Evolutionary conservation across 64 coral and sea anemone species (phyloP), one percentile per base, ranked within the genome.

Genomic region (Porites lutea): DNA sequence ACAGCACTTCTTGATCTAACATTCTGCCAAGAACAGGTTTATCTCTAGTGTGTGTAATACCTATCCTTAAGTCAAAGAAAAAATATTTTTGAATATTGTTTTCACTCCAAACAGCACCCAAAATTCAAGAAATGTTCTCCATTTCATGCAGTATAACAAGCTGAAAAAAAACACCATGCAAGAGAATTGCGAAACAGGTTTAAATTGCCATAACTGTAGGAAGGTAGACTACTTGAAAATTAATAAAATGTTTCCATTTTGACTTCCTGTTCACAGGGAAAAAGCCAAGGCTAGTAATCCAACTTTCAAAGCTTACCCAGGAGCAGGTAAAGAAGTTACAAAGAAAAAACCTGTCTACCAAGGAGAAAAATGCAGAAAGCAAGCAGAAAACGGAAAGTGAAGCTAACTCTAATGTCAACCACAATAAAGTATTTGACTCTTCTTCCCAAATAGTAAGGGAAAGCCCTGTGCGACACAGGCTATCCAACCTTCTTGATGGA

Each of bases 401-500:
- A 5, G 18, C 61, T 47, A 7, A 4, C 46, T n/a, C 60, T 48
- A 46, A 13, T 1, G 13, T 49, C 16, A 66, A 15, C 61, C 37
- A 2, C 78, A 60, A 2, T 19, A 55, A 9, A 59, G 20, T 23
- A 45, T 22, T 11, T 44, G 63, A 48, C 9, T 21, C 19, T 10
- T 48, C 27, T 10, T n/a, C 61, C 23, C 13, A 2, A 50, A 63
- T 9, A 21, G 4, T n/a, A 47, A 51, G 73, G 8, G 63, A 84
- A 19, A 84, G 81, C 49, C 81, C 81, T 68, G 47, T 84, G 13
- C 15, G 47, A 52, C 81, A 84, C 62, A 52, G 81, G 19, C 52
- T 84, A 14, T 68, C 81, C 65, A 52, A 84, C 63, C 81, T 84
- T 44, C 19, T 67, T 51, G 37, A 52, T 84, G 81, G 81, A 52